Evolutionary conservation across 2,888 invertebrate species (phyloP).

Genomic region (Rhogogaster chlorosoma): DNA sequence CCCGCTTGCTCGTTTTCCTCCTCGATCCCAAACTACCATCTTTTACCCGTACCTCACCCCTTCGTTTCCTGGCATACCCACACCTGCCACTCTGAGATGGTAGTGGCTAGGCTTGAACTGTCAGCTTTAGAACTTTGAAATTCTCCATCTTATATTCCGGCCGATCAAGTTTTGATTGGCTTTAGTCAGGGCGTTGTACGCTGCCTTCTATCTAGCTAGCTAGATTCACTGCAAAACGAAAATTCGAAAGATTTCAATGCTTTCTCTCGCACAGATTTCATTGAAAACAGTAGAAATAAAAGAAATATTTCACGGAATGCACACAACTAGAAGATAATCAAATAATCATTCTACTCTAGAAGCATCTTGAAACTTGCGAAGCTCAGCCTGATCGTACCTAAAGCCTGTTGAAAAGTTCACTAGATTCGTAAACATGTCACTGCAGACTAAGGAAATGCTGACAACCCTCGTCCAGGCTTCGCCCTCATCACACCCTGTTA

Average conservation of each 20-base stretch:
- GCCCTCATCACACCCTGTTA: not conserved
- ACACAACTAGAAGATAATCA: not conserved
- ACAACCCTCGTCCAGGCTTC: conserved; percentile 2
- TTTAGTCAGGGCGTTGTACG: conserved; percentile 4
- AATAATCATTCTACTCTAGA: not conserved
- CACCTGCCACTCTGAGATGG: not conserved
- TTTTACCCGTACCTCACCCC: not conserved
- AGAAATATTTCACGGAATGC: not conserved
- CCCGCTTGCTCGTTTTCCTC: not conserved
- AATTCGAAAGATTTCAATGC: not conserved
- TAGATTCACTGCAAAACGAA: not conserved
- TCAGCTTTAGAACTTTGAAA: conserved; percentile 29
- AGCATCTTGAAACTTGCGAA: not conserved
- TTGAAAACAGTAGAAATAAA: not conserved
- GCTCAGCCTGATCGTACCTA: not conserved
- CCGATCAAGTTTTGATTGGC: conserved; percentile 36
- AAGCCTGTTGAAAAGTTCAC: not conserved
- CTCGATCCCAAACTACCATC: conserved; percentile 16
- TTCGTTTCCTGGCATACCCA: not conserved
- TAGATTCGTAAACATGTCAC: conserved; percentile 4
- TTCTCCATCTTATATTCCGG: conserved; percentile 28
- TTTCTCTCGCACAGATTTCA: not conserved
- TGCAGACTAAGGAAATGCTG: conserved; percentile 10
- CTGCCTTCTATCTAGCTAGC: not conserved
- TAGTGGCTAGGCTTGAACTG: not conserved